These are phyloP conservation scores for Calycopis cecrops DNA, from an alignment of 1,140 invertebrate genomes.

Conservation along the genomic window DNA sequence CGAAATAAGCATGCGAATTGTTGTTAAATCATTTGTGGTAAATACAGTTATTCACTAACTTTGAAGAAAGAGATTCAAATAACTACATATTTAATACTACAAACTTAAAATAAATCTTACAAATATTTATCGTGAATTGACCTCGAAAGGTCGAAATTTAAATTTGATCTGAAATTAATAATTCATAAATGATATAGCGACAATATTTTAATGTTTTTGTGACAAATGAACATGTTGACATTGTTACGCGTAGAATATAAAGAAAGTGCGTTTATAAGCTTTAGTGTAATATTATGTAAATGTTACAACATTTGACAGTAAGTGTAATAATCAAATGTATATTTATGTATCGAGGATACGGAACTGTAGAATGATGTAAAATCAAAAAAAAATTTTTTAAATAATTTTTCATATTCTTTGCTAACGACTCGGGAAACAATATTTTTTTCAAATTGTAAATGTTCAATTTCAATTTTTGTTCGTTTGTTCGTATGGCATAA, in stretches of 20 bases:
- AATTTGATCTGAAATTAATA: too few species aligned
- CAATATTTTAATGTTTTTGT: constrained; percentile 16
- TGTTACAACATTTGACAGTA: constrained; percentile 10
- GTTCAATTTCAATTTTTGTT: too few species aligned
- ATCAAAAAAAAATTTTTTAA: neutral
- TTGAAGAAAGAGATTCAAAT: too few species aligned
- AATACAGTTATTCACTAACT: too few species aligned
- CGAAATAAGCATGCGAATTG: constrained; percentile 25
- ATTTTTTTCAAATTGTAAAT: too few species aligned
- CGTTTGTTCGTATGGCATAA: too few species aligned
- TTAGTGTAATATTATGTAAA: constrained; percentile 8
- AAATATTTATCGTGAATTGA: too few species aligned
- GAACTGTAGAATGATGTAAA: too few species aligned
- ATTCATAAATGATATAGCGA: constrained; percentile 1
- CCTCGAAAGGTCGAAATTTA: neutral
- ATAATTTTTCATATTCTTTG: neutral
- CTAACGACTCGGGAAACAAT: too few species aligned
- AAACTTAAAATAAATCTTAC: too few species aligned
- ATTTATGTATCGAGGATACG: neutral
- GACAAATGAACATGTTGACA: constrained; percentile 42
- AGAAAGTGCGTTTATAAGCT: constrained; percentile 8
- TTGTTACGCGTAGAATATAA: constrained; percentile 38
- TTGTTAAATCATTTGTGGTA: neutral
- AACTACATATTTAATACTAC: too few species aligned
- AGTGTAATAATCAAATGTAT: constrained; percentile 5